Evolutionary conservation across 2,888 invertebrate species (phyloP), one percentile per base, ranked within the genome.

Genomic region (Metacarcinus magister): DNA sequence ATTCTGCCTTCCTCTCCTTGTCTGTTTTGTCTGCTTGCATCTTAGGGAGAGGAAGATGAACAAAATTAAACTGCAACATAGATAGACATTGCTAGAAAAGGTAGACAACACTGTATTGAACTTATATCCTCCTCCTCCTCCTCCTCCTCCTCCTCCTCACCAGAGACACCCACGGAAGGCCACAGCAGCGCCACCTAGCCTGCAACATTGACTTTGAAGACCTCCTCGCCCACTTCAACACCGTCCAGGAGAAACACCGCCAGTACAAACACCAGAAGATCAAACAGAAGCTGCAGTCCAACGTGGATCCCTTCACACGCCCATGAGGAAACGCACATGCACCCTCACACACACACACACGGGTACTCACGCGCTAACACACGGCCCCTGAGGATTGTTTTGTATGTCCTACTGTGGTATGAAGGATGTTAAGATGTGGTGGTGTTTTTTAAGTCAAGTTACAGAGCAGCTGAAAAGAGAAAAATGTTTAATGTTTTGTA

Each of bases 201-300:
- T 19, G 39, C 13, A 60, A 87, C 13, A 95, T 96, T 5, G 93
- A 95, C 67, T 96, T 96, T 95, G 90, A 75, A 2, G 96, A 95
- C 19, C 95, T 96, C 7, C 90, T 96, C 2, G 28, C 54, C 28
- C 95, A 96, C 48, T 96, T 96, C 67, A 87, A 44, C 28, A 39
- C 82, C 44, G 94, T 46, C n/a, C 95, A 96, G 67, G 96, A 96
- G 39, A 96, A 96, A 39, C 96, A 96, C n/a, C 95, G 96, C 13
- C 93, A 93, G 46, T 96, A 95, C 89, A 96, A 96, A 19, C 95
- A 95, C 89, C 96, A 96, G 93, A 96, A 96, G 54, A 96, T 95
- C 23, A 96, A 95, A 54, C 96, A 96, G 67, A 82, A 95, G 67
- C 60, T 96, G 44, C 96, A 96, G 96, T 96, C 96, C 7, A 96